Evolutionary conservation across 35 echinoderm and acorn worm species (phyloP), one percentile per base, ranked within the genome.

Genomic region (Hemicentrotus pulcherrimus): DNA sequence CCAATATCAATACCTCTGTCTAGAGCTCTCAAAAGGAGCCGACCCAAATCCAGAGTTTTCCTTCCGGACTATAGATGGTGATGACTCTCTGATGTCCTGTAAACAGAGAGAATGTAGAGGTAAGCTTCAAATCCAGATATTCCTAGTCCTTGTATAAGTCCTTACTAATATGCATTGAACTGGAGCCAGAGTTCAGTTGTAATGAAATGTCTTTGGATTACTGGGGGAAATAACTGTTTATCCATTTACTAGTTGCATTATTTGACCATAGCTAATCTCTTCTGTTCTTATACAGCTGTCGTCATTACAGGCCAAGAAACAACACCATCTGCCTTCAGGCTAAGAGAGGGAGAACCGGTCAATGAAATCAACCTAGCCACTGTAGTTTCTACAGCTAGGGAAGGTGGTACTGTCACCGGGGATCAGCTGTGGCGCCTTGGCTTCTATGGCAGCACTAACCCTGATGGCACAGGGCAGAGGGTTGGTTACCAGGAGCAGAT

Each of bases 341-440:
- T 99, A 19, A 31, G 86, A 31, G 98, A 99, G 97, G 98, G 97
- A 22, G 91, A 94, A 91, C 14, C 55, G 24, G 91, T 94, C 85
- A 98, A 99, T 22, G 31, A 78, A 4, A 94, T 99, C 24, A 52
- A 96, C 7, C 86, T 98, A 32, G 47, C 96, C 33, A 97, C 96
- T 11, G 94, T 94, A 24, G 98, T 96, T 2, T 70, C 78, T 18
- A 94, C 96, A 22, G 91, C 96, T 24, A 87, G 52, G 18, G 95
- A 96, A 31, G 94, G 98, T 85, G 96, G 95, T 32, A 94, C 96
- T 18, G 88, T 86, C 46, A 86, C 94, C 86, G 97, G 98, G 8
- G 35, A 85, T 7, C 78, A 99, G 32, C 95, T 99, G 32, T 99
- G 98, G 98, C 94, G 92, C 32, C 91, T 99, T 92, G 94, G 96